Percentiles rank a stretch among this genome's conserved stretches.
Evolutionary conservation across 1,140 invertebrate genomes (phyloP).

Genomic region (Drosophila sucinea): DNA sequence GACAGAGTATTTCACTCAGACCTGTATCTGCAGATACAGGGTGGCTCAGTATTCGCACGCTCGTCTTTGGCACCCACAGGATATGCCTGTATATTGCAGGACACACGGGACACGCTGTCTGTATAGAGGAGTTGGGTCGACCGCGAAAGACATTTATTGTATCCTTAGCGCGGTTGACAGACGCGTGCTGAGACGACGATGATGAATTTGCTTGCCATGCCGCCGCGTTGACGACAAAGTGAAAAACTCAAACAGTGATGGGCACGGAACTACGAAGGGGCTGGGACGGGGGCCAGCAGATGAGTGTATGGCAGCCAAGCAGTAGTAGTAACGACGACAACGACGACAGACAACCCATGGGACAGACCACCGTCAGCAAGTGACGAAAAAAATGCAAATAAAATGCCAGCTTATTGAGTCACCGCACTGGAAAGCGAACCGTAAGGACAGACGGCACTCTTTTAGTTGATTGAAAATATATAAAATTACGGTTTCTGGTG

Average conservation of each 20-base stretch:
- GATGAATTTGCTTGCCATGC: constrained; percentile 66
- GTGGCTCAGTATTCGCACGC: constrained; percentile 26
- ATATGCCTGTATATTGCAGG: constrained; percentile 7
- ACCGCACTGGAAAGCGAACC: not conserved
- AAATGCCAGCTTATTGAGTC: constrained; percentile 79
- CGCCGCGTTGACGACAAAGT: constrained; percentile 52
- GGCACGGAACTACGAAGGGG: not conserved
- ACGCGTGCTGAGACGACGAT: constrained; percentile 78
- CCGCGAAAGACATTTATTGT: constrained; percentile 81
- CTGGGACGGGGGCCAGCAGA: not conserved
- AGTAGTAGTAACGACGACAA: constrained; percentile 43
- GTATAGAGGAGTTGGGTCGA: constrained; percentile 30
- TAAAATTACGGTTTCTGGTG: constrained; percentile 55
- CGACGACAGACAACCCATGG: constrained; percentile 45
- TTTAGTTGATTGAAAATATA: constrained; percentile 77
- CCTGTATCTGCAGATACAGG: constrained; percentile 28
- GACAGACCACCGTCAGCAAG: constrained; percentile 50
- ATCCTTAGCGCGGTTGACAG: constrained; percentile 78
- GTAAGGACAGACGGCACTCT: constrained; percentile 51
- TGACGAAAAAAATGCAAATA: constrained; percentile 79
- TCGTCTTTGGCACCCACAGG: constrained; percentile 1
- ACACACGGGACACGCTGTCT: constrained; percentile 39
- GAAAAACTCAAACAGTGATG: constrained; percentile 48
- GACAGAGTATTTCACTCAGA: constrained; percentile 78
- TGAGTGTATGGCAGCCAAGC: constrained; percentile 22